Base-by-base conservation (phyloP, 1,140 invertebrate species). In the Leucophenga varia region DNA sequence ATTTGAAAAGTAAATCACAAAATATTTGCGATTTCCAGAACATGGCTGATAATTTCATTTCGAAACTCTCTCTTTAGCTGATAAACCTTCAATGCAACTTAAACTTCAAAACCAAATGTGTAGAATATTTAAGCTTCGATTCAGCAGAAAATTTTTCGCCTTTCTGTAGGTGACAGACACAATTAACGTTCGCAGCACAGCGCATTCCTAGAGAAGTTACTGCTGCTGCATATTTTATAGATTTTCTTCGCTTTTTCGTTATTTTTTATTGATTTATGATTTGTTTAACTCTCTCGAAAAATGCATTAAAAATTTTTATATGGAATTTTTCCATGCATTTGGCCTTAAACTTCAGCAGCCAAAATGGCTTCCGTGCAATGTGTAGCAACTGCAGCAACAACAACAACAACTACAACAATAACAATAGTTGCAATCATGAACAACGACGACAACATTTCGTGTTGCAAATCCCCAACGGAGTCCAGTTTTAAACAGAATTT, bases 201-300 rank as follows among this genome's bases (percentile, higher is more conserved):
- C 42, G 46, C n/a, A n/a, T n/a, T 43, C 28, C 9, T 25, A 30
- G 16, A 20, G 21, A 13, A 20, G 32, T 21, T 28, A 12, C 31
- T 25, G 32, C 18, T 14, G 25, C 30, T 31, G 41, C 25, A 22
- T 13, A 12, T 3, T 13, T 38, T 37, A 22, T 65, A 61, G 61
- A 67, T 67, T 65, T 55, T 63, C 49, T 52, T 43, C 45, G 56
- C 63, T 65, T 65, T n/a, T n/a, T n/a, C 67, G 63, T 65, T 65
- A 67, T 63, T 59, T 65, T 65, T 65, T 65, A 65, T 65, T 65
- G 61, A 65, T 65, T 65, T 65, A 65, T 65, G 61, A 65, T 65
- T 65, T 65, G 61, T 65, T 65, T 65, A 65, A 65, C 61, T 67
- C 61, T n/a, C n/a, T n/a, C n/a, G n/a, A 65, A 65, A 65, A 63